A percentile compares a stretch with the other conserved stretches of the same genome.
phyloP scores from a whole-genome alignment of 2,113 vertebrate genomes.

The Zosterops lateralis region DNA sequence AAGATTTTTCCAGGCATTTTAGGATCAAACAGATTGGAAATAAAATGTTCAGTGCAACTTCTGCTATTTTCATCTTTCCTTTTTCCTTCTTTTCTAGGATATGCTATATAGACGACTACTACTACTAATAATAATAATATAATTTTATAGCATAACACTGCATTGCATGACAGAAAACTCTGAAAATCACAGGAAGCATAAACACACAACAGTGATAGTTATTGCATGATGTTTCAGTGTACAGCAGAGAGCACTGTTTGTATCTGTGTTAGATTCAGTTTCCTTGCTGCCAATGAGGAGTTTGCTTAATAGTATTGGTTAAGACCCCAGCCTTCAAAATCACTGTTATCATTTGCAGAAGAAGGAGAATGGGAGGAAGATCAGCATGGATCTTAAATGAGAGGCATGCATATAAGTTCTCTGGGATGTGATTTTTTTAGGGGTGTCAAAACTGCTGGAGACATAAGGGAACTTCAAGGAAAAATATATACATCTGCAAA shows the following conservation, averaged over 20 bases:
- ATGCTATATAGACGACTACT: background rate
- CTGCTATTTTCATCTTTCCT: background rate
- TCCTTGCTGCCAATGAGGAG: background rate
- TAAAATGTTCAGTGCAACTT: background rate
- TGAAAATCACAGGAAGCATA: background rate
- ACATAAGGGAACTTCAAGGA: background rate
- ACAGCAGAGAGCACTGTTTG: background rate
- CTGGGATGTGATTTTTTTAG: background rate
- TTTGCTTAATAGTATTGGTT: background rate
- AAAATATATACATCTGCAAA: background rate
- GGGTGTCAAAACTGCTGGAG: background rate
- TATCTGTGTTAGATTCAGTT: background rate
- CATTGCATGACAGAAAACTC: background rate
- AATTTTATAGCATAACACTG: background rate
- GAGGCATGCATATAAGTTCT: background rate
- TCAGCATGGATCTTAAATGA: background rate
- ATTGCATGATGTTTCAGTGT: background rate
- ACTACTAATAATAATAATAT: background rate
- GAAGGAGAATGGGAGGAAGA: background rate
- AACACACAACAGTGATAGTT: background rate
- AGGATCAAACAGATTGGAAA: background rate
- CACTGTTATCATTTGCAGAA: background rate
- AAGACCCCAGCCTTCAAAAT: background rate
- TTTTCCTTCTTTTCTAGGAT: background rate
- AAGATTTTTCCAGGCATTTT: background rate